A percentile compares a stretch with the other conserved stretches of the same genome.
phyloP scores from a whole-genome alignment of 1,140 invertebrate species.

The Drosophila arizonae region DNA sequence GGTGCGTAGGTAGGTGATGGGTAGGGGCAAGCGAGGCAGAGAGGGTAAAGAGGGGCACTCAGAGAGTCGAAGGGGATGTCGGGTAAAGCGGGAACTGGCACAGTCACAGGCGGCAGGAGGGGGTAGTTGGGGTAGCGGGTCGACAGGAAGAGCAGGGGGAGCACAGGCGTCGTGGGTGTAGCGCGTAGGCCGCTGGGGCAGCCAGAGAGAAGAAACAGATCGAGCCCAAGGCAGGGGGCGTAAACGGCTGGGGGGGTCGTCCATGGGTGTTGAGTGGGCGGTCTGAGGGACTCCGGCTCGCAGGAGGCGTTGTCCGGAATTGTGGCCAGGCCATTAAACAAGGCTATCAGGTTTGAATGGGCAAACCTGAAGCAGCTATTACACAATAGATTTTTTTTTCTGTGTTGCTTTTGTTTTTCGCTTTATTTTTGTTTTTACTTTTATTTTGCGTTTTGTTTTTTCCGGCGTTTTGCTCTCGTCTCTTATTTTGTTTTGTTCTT shows the following conservation, averaged over 20 bases:
- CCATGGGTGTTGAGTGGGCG: background rate
- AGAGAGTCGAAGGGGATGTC: too few relatives aligned
- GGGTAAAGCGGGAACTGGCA: too few relatives aligned
- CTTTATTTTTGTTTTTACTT: constrained; percentile 10
- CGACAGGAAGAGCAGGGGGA: background rate
- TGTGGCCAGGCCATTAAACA: constrained; percentile 72
- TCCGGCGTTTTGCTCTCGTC: constrained; percentile 36
- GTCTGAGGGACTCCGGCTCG: background rate
- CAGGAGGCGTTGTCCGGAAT: constrained; percentile 47
- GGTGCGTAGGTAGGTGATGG: background rate
- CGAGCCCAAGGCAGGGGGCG: background rate
- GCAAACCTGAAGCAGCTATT: constrained; percentile 66
- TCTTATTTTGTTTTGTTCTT: constrained; percentile 8
- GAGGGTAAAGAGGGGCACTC: too few relatives aligned
- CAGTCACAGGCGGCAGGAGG: too few relatives aligned
- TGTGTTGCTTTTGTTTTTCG: constrained; percentile 21
- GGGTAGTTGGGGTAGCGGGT: too few relatives aligned
- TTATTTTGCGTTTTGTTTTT: constrained; percentile 6
- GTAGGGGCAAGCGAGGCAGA: background rate
- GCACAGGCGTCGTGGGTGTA: too few relatives aligned
- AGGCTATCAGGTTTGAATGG: constrained; percentile 75
- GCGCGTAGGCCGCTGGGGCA: too few relatives aligned
- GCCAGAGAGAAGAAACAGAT: too few relatives aligned
- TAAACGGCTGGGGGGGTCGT: background rate
- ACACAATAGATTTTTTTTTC: constrained; percentile 65